These are phyloP conservation scores for Megalops cyprinoides DNA, from an alignment of 2,797 vertebrate genomes.

Conservation along the genomic window DNA sequence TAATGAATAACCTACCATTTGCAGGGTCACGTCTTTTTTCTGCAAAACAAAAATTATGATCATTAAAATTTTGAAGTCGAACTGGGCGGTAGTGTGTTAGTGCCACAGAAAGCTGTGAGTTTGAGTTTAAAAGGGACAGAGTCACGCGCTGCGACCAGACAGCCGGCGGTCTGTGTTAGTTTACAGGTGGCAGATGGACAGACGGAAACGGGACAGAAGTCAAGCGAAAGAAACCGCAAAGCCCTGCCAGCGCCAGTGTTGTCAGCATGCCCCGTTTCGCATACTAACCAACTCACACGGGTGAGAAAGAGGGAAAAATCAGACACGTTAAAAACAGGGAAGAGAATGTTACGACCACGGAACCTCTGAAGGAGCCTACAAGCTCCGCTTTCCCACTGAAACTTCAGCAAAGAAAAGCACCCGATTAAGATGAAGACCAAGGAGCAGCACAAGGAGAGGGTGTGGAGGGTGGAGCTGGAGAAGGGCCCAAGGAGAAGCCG, in stretches of 20 bases:
- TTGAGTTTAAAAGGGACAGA: not conserved
- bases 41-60: conserved; percentile 75
- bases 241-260: not conserved
- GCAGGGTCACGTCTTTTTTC: conserved; percentile 87
- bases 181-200: not conserved
- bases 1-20: conserved; percentile 79
- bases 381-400: too few relatives aligned
- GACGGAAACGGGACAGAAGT: not conserved
- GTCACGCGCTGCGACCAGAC: not conserved
- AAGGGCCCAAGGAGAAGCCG: too few relatives aligned
- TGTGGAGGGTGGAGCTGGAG: too few relatives aligned
- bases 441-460: not conserved
- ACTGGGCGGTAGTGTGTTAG: conserved; percentile 25
- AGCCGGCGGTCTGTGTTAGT: not conserved
- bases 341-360: not conserved
- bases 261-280: too few relatives aligned
- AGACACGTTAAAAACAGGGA: not conserved
- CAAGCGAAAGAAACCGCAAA: not conserved
- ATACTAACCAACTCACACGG: not conserved
- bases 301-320: not conserved
- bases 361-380: too few relatives aligned
- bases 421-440: not conserved
- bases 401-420: too few relatives aligned
- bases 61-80: conserved; percentile 50
- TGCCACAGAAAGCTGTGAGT: conserved; percentile 10